Evolutionary conservation across 2,797 vertebrate genomes (phyloP).

Genomic region (Chrysocyon brachyurus): DNA sequence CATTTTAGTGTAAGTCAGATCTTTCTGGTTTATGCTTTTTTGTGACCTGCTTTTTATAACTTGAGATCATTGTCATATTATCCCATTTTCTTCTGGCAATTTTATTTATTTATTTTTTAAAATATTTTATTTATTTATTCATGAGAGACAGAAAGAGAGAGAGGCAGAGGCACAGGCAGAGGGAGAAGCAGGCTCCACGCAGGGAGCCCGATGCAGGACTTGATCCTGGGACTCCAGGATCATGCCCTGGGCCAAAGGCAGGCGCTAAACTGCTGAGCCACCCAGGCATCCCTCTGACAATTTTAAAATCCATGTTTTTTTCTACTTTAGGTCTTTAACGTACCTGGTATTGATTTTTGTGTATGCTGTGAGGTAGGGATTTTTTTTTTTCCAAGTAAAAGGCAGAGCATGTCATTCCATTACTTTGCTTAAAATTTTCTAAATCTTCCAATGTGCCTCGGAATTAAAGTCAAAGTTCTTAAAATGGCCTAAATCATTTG

Average conservation of each 20-base stretch:
- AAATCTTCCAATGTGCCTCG: background rate
- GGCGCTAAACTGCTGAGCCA: too few species aligned
- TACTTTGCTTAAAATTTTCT: background rate
- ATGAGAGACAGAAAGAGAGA: too few species aligned
- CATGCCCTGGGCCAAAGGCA: too few species aligned
- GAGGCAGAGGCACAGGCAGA: too few species aligned
- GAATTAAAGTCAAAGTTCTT: slow-evolving; percentile 42
- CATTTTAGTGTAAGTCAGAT: background rate
- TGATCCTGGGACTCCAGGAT: too few species aligned
- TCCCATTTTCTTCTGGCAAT: slow-evolving; percentile 39
- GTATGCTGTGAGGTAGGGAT: background rate
- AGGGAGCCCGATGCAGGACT: too few species aligned
- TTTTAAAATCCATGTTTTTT: slow-evolving; percentile 46
- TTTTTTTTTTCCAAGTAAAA: background rate
- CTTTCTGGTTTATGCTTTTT: slow-evolving; percentile 45
- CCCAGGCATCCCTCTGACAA: background rate
- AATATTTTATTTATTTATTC: too few species aligned
- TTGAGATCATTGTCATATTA: slow-evolving; percentile 43
- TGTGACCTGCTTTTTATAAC: slow-evolving; percentile 34
- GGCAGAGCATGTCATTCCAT: background rate
- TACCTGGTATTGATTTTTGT: slow-evolving; percentile 24
- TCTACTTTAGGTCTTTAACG: slow-evolving; percentile 1
- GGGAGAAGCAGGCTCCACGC: too few species aligned
- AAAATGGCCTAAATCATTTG: background rate
- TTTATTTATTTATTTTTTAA: too few species aligned